phyloP scores from a whole-genome alignment of 2,797 vertebrate species.

The Neosilurus hyrtlii region DNA sequence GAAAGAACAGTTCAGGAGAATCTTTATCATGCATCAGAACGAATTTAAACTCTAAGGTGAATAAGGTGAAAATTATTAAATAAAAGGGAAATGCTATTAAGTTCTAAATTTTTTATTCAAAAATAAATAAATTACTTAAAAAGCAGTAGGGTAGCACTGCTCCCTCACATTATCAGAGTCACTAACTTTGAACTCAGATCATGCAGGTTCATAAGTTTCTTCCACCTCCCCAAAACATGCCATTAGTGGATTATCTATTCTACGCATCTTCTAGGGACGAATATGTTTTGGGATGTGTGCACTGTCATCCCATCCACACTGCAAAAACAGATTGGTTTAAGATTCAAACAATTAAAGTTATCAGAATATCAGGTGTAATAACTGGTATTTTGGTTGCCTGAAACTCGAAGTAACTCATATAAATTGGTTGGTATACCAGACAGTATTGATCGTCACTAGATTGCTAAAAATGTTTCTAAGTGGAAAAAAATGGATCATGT shows the following conservation, averaged over 20 bases:
- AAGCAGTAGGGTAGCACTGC: neutral
- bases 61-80: constrained; percentile 27
- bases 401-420: too few relatives aligned
- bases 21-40: constrained; percentile 57
- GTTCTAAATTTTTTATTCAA: too few relatives aligned
- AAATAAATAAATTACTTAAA: neutral
- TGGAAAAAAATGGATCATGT: too few relatives aligned
- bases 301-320: neutral
- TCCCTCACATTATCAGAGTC: neutral
- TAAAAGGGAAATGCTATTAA: neutral
- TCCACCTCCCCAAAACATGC: neutral
- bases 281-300: neutral
- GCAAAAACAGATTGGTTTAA: too few relatives aligned
- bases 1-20: constrained; percentile 63
- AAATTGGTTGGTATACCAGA: too few relatives aligned
- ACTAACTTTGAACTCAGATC: neutral
- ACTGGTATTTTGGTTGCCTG: too few relatives aligned
- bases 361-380: too few relatives aligned
- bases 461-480: too few relatives aligned
- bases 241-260: neutral
- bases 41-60: constrained; percentile 57
- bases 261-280: neutral
- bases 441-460: too few relatives aligned
- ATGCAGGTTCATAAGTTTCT: neutral
- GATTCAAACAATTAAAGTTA: too few relatives aligned